A percentile compares a stretch with the other conserved stretches of the same genome.
phyloP scores from a whole-genome alignment of 2,113 vertebrate genomes.

The Etheostoma cragini region DNA sequence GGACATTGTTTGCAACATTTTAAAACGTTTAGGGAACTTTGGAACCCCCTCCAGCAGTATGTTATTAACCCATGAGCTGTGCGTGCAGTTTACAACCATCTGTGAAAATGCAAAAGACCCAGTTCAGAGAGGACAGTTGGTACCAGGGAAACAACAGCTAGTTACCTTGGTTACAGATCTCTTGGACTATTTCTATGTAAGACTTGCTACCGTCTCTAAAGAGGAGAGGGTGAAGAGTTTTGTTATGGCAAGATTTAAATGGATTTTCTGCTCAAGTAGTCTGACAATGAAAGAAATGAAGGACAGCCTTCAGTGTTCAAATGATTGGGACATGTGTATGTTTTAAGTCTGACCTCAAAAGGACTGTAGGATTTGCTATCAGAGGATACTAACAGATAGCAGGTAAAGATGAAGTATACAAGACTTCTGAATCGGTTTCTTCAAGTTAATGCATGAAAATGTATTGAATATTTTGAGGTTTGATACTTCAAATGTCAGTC shows the following conservation, averaged over 20 bases:
- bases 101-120: neutral
- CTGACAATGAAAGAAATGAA: neutral
- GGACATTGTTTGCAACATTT: neutral
- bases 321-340: neutral
- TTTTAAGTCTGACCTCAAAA: neutral
- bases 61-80: neutral
- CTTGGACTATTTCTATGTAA: slow-evolving; percentile 1
- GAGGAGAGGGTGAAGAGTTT: neutral
- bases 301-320: neutral
- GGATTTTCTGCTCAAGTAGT: neutral
- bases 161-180: slow-evolving; percentile 64
- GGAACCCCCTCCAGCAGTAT: neutral
- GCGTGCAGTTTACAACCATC: neutral
- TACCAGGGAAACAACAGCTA: slow-evolving; percentile 63
- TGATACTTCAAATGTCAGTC: too few relatives aligned
- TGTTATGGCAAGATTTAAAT: slow-evolving; percentile 11
- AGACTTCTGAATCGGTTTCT: too few relatives aligned
- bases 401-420: neutral
- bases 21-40: neutral
- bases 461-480: too few relatives aligned
- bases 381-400: neutral
- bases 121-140: neutral
- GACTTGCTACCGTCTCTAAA: neutral
- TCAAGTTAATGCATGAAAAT: too few relatives aligned
- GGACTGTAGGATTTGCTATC: neutral